Base-by-base conservation (phyloP, 2,888 invertebrate genomes). In the Idaea dimidiata region DNA sequence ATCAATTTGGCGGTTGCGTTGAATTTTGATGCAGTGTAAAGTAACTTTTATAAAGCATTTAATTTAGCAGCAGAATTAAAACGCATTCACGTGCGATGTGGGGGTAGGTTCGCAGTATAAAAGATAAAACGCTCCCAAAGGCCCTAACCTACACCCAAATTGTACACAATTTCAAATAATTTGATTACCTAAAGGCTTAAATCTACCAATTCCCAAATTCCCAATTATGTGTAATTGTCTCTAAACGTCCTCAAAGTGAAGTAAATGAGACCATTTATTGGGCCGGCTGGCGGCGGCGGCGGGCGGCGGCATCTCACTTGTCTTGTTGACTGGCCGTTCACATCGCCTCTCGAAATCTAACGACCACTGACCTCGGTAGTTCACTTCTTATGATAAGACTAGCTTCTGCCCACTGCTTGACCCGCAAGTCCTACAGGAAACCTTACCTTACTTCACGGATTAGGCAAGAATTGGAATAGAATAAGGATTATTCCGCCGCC, bases 321-420 rank as follows among this genome's bases (percentile, higher is more conserved):
- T 58, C 18, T 62, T 33, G 66, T 62, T 58, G 57, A 43, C 61
- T 67, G 70, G 64, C 62, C 73, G 64, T 70, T 75, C 70, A 71
- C 73, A 66, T 63, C 63, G 54, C 58, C 60, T 68, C 60, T 67
- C 62, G 63, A 61, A 67, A 70, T 60, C 58, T 65, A 56, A 59
- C 64, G 74, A 69, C 63, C 76, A 65, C 69, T 68, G 75, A 75
- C 75, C 76, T 72, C 73, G 58, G 55, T 59, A 63, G 59, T 64
- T 62, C 61, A 65, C 61, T 60, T 64, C 66, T 69, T 72, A 66
- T 72, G 63, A 69, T 62, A 72, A 67, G 68, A 73, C 71, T 67
- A 58, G n/a, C n/a, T n/a, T n/a, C n/a, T n/a, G n/a, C n/a, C n/a
- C n/a, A n/a, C n/a, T n/a, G n/a, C n/a, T n/a, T n/a, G n/a, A n/a